Evolutionary conservation across 2,888 invertebrate species (phyloP), one percentile per base, ranked within the genome.

Genomic region (Frankliniella intonsa): DNA sequence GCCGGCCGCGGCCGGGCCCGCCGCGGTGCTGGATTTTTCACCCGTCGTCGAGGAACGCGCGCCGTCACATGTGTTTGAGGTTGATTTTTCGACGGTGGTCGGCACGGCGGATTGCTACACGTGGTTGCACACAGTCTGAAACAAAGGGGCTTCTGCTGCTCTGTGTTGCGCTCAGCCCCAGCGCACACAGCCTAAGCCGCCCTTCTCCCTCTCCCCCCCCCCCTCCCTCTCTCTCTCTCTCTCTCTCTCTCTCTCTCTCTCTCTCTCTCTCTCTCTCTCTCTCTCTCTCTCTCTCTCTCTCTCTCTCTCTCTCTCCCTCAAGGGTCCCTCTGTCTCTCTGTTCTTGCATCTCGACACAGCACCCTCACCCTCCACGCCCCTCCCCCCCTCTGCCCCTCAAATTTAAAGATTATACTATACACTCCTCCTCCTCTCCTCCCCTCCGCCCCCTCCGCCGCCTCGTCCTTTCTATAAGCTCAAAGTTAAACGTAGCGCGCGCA

Each of bases 401-500:
- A 25, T 76, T 76, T 76, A 22, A 76, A 76, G 69, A 76, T 76
- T 76, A 76, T 22, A 25, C 27, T 3, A n/a, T 14, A 62, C 7
- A 17, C 62, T n/a, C 3, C 55, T 9, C 55, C 55, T 19, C 10
- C 22, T 22, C 79, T 55, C 50, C 22, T 17, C 81, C 25, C 9
- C 25, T 19, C 86, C 87, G 84, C 85, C 84, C 84, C 84, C 84
- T 83, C 84, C 83, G 82, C 80, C 38, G 62, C n/a, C 69, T 69
- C 82, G 81, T 49, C 76, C 50, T 83, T 81, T 50, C 50, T 82
- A 76, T 76, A 76, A 76, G 69, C 69, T 76, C 69, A 76, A 76
- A 76, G 50, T 17, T 81, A 49, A 50, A n/a, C 69, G 50, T 62
- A 62, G 84, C 50, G 55, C 27, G 80, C 25, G 81, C 50, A 65